phyloP scores from a whole-genome alignment of 2,888 invertebrate species.

The Meghimatium bilineatum region DNA sequence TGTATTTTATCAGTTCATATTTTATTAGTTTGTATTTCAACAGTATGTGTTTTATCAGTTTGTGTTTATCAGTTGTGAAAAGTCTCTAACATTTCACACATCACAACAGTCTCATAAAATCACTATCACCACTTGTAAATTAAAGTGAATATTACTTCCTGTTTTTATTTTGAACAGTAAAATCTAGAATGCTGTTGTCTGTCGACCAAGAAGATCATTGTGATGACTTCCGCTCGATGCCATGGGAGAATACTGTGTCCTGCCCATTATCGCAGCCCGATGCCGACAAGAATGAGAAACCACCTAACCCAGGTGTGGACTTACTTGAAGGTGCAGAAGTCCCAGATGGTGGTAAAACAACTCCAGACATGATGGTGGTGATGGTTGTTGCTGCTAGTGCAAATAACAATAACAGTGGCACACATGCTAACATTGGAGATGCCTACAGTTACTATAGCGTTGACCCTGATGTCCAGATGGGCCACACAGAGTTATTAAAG shows the following conservation, averaged over 20 bases:
- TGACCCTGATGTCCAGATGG: slow-evolving; percentile 34
- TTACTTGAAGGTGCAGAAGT: slow-evolving; percentile 42
- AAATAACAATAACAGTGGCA: slow-evolving; percentile 31
- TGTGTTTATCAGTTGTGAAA: too few relatives aligned
- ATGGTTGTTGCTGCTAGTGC: slow-evolving; percentile 40
- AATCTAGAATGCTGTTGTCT: slow-evolving; percentile 71
- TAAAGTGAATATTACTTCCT: not conserved
- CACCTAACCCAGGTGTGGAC: slow-evolving; percentile 33
- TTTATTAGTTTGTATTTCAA: too few relatives aligned
- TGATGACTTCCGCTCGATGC: slow-evolving; percentile 51
- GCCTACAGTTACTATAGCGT: not conserved
- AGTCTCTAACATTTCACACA: too few relatives aligned
- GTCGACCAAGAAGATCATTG: slow-evolving; percentile 61
- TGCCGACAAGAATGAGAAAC: slow-evolving; percentile 13
- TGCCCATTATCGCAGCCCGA: slow-evolving; percentile 41
- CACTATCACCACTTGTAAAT: too few relatives aligned
- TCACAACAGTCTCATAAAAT: too few relatives aligned
- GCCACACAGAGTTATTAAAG: slow-evolving; percentile 1
- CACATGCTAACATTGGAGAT: not conserved
- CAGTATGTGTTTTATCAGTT: too few relatives aligned
- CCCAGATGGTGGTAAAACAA: slow-evolving; percentile 21
- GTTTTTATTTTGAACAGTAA: slow-evolving; percentile 60
- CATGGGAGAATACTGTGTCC: slow-evolving; percentile 51
- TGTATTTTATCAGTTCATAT: too few relatives aligned
- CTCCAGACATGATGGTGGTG: slow-evolving; percentile 39